These are phyloP conservation scores for Drosophila triauraria DNA, from an alignment of 1,140 invertebrate genomes.

Conservation along the genomic window DNA sequence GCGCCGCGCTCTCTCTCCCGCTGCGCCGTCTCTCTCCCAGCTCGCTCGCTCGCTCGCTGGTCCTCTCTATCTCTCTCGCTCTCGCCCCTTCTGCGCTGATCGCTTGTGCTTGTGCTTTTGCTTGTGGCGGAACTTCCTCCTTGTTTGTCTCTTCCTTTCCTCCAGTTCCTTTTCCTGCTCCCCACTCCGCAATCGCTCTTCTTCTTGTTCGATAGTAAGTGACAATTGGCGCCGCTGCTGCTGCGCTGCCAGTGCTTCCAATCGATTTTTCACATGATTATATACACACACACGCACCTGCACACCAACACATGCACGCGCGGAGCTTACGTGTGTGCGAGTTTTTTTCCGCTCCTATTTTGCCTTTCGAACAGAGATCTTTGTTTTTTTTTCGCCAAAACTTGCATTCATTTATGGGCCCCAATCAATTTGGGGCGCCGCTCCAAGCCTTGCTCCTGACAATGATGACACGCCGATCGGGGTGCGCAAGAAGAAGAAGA, in stretches of 20 bases:
- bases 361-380: conserved; percentile 17
- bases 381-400: conserved; percentile 8
- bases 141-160: conserved; percentile 20
- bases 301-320: conserved; percentile 12
- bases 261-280: conserved; percentile 85
- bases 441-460: conserved; percentile 4
- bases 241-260: conserved; percentile 75
- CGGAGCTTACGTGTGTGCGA: conserved; percentile 19
- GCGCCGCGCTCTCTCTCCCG: conserved; percentile 4
- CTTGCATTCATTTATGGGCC: conserved; percentile 8
- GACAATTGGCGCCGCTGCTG: conserved; percentile 74
- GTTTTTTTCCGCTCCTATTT: conserved; percentile 51
- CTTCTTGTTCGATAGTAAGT: conserved; percentile 75
- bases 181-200: conserved; percentile 54
- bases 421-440: background rate
- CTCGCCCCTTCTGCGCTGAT: background rate
- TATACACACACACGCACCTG: conserved; percentile 44
- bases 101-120: conserved; percentile 5
- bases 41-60: conserved; percentile 33
- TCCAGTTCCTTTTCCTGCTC: conserved; percentile 33
- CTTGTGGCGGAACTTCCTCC: conserved; percentile 2
- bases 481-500: conserved; percentile 5
- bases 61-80: conserved; percentile 5
- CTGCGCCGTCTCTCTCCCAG: conserved; percentile 46
- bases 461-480: conserved; percentile 1